These are phyloP conservation scores for Noctilio leporinus DNA, from an alignment of 2,113 vertebrate genomes.

Conservation along the genomic window DNA sequence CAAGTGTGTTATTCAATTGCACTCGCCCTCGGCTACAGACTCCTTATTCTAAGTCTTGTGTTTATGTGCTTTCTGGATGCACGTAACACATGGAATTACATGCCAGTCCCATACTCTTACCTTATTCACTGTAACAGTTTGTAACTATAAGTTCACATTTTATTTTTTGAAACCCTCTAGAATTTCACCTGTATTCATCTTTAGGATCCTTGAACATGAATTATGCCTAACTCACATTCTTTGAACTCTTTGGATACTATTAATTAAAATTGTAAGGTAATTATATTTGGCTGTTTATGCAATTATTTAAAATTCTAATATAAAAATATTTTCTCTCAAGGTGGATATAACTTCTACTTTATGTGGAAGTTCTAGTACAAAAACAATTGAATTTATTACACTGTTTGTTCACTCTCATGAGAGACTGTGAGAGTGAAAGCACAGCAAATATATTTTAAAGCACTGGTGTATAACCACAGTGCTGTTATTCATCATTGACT, in stretches of 20 bases:
- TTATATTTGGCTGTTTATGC: not conserved
- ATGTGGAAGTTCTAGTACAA: constrained; percentile 5
- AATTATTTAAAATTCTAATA: constrained; percentile 20
- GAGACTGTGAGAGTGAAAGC: not conserved
- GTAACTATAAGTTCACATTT: not conserved
- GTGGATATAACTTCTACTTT: constrained; percentile 25
- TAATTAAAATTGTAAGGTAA: not conserved
- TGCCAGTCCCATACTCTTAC: not conserved
- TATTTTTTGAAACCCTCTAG: not conserved
- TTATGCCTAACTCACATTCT: not conserved
- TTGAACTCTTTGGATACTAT: not conserved
- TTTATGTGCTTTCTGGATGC: not conserved
- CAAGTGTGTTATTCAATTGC: not conserved
- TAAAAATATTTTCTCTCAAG: constrained; percentile 34
- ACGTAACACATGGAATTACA: not conserved
- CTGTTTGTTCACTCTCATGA: not conserved
- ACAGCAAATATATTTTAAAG: not conserved
- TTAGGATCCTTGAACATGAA: not conserved
- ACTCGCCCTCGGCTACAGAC: not conserved
- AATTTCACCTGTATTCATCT: not conserved
- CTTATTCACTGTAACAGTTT: not conserved
- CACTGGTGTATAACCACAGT: not conserved
- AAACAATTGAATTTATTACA: constrained; percentile 11
- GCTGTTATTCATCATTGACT: not conserved
- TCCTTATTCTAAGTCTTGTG: not conserved